Conservation (phyloP, 2,797 vertebrate genomes). For the Chrosomus eos region DNA sequence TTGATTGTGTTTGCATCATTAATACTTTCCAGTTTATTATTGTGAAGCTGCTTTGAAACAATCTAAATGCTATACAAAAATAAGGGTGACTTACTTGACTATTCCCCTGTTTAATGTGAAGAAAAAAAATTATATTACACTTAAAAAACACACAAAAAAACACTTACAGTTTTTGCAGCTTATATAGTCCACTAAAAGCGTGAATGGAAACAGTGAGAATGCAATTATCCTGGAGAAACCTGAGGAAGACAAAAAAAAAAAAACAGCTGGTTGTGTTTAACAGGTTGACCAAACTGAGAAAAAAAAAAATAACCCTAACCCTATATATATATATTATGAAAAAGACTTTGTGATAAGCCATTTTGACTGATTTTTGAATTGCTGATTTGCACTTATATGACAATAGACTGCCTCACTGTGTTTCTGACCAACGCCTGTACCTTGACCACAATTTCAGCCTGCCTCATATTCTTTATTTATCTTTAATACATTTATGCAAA, state of each 20-base stretch:
- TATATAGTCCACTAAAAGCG: slow-evolving; percentile 70
- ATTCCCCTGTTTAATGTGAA: neutral
- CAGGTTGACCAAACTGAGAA: neutral
- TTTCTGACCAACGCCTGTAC: neutral
- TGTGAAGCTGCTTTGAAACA: neutral
- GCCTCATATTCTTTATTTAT: neutral
- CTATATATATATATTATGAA: too few relatives aligned
- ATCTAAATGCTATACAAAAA: neutral
- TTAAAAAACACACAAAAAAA: neutral
- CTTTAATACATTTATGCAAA: neutral
- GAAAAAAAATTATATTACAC: neutral
- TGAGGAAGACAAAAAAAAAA: slow-evolving; percentile 17
- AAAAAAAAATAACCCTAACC: too few relatives aligned
- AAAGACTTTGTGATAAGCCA: neutral
- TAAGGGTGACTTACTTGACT: neutral
- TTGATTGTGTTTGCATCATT: neutral
- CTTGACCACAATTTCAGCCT: neutral
- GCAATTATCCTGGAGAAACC: slow-evolving; percentile 74
- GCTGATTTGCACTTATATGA: neutral
- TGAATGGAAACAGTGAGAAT: slow-evolving; percentile 68
- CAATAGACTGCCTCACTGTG: neutral
- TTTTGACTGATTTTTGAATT: neutral
- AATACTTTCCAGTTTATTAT: neutral
- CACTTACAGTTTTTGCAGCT: slow-evolving; percentile 73
- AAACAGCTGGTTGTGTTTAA: neutral